Percentiles rank a stretch among this genome's conserved stretches.
These are phyloP conservation scores for Furcifer pardalis DNA, from an alignment of 2,797 vertebrate genomes.

Conservation along the genomic window DNA sequence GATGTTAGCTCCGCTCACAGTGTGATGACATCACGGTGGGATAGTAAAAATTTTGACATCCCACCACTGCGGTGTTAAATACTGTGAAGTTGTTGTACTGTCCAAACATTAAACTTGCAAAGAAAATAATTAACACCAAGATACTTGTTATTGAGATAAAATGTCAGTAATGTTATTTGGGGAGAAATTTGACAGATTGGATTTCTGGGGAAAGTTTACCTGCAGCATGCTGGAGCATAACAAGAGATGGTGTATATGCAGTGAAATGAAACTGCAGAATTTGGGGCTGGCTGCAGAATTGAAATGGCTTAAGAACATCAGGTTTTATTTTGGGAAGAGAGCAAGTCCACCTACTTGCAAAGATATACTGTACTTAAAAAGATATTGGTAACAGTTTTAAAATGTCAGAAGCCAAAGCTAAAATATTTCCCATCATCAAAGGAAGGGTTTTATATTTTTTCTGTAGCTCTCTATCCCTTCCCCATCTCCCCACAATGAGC, in stretches of 20 bases:
- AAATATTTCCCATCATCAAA: too few species aligned
- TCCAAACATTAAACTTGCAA: slow-evolving; percentile 4
- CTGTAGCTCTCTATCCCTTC: not conserved
- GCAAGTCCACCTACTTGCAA: not conserved
- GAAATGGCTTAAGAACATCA: not conserved
- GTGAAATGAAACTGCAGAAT: too few species aligned
- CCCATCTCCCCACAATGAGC: not conserved
- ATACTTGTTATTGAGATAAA: slow-evolving; percentile 27
- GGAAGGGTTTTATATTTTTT: not conserved
- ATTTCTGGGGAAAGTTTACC: slow-evolving; percentile 52
- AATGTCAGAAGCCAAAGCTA: not conserved
- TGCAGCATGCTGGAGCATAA: slow-evolving; percentile 41
- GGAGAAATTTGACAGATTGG: slow-evolving; percentile 43
- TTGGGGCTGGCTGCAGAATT: not conserved
- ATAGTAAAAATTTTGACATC: too few species aligned
- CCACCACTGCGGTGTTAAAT: too few species aligned
- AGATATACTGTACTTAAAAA: not conserved
- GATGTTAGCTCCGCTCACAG: too few species aligned
- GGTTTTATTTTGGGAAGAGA: not conserved
- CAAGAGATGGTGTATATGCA: too few species aligned
- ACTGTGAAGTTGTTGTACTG: slow-evolving; percentile 31
- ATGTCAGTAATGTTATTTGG: slow-evolving; percentile 49
- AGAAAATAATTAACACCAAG: not conserved
- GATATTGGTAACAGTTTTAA: not conserved
- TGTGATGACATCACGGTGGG: too few species aligned